Conservation (phyloP, 2,888 invertebrate genomes). For the Clepsis dumicolana region DNA sequence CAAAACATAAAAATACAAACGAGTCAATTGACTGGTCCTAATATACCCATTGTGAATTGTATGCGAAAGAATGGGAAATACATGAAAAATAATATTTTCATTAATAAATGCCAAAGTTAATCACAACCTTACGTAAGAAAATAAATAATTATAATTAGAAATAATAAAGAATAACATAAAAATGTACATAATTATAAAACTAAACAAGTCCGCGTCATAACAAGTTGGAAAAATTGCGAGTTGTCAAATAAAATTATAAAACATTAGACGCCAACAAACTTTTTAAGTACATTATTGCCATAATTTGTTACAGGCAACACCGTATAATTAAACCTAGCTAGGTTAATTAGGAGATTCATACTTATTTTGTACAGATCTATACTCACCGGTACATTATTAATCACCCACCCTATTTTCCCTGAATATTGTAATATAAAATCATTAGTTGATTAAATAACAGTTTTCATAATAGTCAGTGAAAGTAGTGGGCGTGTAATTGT, state of each 20-base stretch:
- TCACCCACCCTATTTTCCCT: too few species aligned
- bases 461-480: too few species aligned
- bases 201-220: conserved; percentile 54
- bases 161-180: conserved; percentile 43
- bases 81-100: conserved; percentile 19
- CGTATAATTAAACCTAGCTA: conserved; percentile 35
- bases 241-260: conserved; percentile 48
- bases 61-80: conserved; percentile 14
- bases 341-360: conserved; percentile 51
- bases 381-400: too few species aligned
- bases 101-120: conserved; percentile 44
- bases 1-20: background rate
- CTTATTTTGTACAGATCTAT: conserved; percentile 17
- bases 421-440: too few species aligned
- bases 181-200: conserved; percentile 48
- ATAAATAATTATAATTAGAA: conserved; percentile 48
- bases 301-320: conserved; percentile 45
- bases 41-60: background rate
- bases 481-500: too few species aligned
- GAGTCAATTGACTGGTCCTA: background rate
- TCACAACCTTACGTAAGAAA: conserved; percentile 64
- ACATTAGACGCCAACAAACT: conserved; percentile 52
- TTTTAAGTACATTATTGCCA: conserved; percentile 69
- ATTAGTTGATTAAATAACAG: too few species aligned
- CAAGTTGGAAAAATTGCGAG: conserved; percentile 18